Evolutionary conservation across 2,113 vertebrate species (phyloP).

Genomic region (Piprites chloris): DNA sequence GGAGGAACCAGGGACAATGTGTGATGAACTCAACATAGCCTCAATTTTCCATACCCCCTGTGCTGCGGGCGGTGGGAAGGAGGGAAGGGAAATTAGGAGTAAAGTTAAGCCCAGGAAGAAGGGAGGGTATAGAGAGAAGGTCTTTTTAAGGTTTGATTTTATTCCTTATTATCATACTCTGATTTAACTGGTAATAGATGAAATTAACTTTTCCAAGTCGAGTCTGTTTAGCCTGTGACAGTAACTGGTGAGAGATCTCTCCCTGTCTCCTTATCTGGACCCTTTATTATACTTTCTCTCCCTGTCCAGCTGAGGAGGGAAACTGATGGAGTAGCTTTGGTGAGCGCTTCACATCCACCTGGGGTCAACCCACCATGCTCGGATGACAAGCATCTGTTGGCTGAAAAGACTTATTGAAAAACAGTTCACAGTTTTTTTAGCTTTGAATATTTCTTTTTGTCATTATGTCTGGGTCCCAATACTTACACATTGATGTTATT

Average conservation of each 20-base stretch:
- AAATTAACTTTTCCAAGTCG: neutral
- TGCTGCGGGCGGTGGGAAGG: neutral
- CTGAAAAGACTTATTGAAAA: neutral
- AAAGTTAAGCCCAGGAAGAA: neutral
- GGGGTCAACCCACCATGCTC: neutral
- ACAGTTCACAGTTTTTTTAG: neutral
- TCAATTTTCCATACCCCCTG: neutral
- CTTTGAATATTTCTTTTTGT: neutral
- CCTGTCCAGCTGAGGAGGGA: neutral
- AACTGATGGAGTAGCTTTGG: neutral
- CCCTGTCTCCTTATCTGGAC: neutral
- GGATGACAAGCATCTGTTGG: neutral
- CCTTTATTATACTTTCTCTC: neutral
- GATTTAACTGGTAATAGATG: neutral
- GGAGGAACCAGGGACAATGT: neutral
- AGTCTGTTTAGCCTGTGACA: neutral
- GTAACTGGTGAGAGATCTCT: neutral
- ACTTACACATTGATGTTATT: neutral
- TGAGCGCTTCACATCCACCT: accelerated
- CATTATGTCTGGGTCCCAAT: neutral
- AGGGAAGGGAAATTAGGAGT: neutral
- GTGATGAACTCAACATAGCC: neutral
- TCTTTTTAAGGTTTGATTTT: neutral
- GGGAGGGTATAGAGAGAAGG: neutral
- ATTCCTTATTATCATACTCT: neutral